A percentile compares a stretch with the other conserved stretches of the same genome.
These are phyloP conservation scores for Chascanopsetta lugubris DNA, from an alignment of 2,113 vertebrate species.

Conservation along the genomic window DNA sequence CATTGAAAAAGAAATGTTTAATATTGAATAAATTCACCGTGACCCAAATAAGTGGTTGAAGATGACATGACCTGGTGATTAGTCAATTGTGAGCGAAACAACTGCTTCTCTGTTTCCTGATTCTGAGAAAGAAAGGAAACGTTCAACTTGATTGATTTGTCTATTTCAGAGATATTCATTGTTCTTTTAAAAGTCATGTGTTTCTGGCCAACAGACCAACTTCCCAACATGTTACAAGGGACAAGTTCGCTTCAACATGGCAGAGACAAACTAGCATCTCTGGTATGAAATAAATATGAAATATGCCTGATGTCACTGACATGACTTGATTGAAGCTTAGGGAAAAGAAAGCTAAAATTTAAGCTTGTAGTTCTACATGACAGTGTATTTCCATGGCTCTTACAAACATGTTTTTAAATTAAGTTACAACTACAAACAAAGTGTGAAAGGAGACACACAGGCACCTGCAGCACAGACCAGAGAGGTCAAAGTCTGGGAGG, in stretches of 20 bases:
- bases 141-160: neutral
- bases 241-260: neutral
- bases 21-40: too few relatives aligned
- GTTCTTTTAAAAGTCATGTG: neutral
- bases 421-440: neutral
- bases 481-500: neutral
- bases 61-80: too few relatives aligned
- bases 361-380: neutral
- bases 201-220: neutral
- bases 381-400: too few relatives aligned
- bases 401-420: neutral
- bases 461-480: neutral
- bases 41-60: too few relatives aligned
- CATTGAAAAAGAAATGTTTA: neutral
- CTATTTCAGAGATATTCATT: neutral
- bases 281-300: neutral
- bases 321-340: neutral
- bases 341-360: neutral
- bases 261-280: neutral
- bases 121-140: neutral
- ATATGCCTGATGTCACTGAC: neutral
- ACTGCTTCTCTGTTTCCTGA: too few relatives aligned
- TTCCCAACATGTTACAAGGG: neutral
- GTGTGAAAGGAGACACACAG: neutral
- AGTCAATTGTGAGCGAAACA: too few relatives aligned